Base-by-base conservation (phyloP, 2,113 vertebrate species). In the Catagonus wagneri region DNA sequence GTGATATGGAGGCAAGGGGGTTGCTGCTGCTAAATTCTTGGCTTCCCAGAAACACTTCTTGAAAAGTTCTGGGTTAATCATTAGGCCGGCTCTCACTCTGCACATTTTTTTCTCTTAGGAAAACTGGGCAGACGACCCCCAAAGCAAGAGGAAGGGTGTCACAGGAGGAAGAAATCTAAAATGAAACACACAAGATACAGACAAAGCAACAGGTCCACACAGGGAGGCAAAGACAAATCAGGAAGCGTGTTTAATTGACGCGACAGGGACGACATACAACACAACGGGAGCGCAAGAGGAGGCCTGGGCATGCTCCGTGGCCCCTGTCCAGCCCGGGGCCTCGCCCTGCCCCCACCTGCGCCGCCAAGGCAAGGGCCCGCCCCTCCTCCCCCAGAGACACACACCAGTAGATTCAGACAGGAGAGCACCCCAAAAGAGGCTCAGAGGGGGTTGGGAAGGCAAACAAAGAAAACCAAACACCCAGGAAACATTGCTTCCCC, bases 231-330 rank as follows among this genome's bases (percentile, higher is more conserved):
- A 90, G 94, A 92, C 97, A 97, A 89, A 87, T 84, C 97, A 97
- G 97, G 97, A 97, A 91, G 72, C 34, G 58, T 50, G 86, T 98
- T 98, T 98, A 98, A 98, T 98, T 86, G 95, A 92, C 88, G 90
- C 27, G 97, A 98, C 98, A 96, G 14, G 0, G 36, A 98, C 68
- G 0, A 98, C 98, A 96, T 72, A 98, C 79, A 98, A 44, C 61
- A 98, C 79, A 98, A 44, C 61, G 1, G 90, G 13, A 93, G 61
- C 58, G 50, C 2, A 1, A 7, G 88, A 93, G 91, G 96, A 2
- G 93, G 96, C 81, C 56, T 5, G 32, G 97, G 79, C 93, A 60
- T 63, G 84, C 68, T 0, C 36, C 69, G 65, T 44, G 44, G 96
- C 60, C 96, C 72, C 83, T 6, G 34, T 50, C 91, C 76, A 9